Base-by-base conservation (phyloP, 2,797 vertebrate species). In the Simalia tracyae region DNA sequence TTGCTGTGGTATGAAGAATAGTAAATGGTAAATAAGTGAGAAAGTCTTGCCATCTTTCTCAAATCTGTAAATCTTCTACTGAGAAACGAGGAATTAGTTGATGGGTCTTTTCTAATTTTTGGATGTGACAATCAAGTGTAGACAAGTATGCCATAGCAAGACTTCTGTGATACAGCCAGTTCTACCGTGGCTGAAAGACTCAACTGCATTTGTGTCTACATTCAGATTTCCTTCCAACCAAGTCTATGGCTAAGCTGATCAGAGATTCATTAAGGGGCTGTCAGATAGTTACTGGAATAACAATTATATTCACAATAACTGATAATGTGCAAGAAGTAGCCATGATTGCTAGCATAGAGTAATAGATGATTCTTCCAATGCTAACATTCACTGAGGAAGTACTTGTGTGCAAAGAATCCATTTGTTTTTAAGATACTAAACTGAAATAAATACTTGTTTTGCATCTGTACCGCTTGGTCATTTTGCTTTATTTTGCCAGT, bases 231-330 rank as follows among this genome's bases (percentile, higher is more conserved):
- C 97, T 72, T 97, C 97, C 0, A 97, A 97, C 96, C 97, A 87
- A 5, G 97, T 97, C 97, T 86, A 97, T 96, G 7, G 97, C 97
- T 96, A 98, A 96, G 96, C 98, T 98, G 95, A 98, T 96, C 94
- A 98, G 97, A 93, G 97, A 97, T 84, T 96, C 97, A 95, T 97
- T 98, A 94, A 98, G 96, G 0, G 97, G 97, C 91, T 97, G 97
- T 92, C 96, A 96, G 95, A 42, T 42, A 91, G 97, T 96, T 95
- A 98, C 96, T 7, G 95, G 95, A 88, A 98, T 97, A 95, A 98
- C 97, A 56, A 97, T 97, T 89, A 96, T 91, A 26, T 98, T 97
- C 92, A 98, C 96, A 46, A 97, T 28, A 84, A 98, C 96, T 93
- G 97, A 96, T 14, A 97, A 97, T 63, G 94, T 94, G 0, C 96